These are phyloP conservation scores for Onychorhynchus coronatus DNA, from an alignment of 2,113 vertebrate species.

Conservation along the genomic window DNA sequence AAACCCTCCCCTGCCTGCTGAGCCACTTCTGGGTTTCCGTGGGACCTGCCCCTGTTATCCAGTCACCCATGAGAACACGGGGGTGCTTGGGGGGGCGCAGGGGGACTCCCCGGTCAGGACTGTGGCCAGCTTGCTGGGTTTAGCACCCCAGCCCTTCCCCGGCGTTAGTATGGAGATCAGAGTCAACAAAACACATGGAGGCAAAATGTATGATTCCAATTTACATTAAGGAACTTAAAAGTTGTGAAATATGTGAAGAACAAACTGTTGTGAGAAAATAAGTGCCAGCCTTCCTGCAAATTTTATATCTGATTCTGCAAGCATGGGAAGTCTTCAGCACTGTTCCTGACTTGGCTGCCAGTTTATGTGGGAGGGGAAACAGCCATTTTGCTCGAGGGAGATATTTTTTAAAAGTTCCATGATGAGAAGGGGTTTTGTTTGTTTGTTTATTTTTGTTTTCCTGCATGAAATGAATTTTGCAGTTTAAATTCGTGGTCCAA, in stretches of 20 bases:
- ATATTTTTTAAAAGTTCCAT: conserved; percentile 59
- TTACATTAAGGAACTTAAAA: conserved; percentile 69
- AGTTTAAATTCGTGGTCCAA: conserved; percentile 33
- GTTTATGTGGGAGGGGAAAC: conserved; percentile 70
- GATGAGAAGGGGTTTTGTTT: conserved; percentile 57
- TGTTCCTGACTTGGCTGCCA: conserved; percentile 71
- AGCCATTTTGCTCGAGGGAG: conserved; percentile 66
- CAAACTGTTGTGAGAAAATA: conserved; percentile 72
- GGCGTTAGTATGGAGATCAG: conserved; percentile 49
- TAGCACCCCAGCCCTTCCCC: neutral
- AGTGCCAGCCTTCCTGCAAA: conserved; percentile 71
- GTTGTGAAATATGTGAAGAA: conserved; percentile 72
- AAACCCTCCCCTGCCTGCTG: neutral
- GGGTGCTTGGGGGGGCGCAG: neutral
- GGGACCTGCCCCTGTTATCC: neutral
- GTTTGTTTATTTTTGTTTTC: conserved; percentile 53
- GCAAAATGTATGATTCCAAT: conserved; percentile 63
- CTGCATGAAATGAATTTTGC: conserved; percentile 38
- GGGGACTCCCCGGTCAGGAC: neutral
- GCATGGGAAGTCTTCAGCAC: conserved; percentile 61
- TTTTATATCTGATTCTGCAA: conserved; percentile 62
- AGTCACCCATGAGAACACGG: neutral
- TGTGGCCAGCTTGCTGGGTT: conserved; percentile 1
- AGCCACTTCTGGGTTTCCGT: neutral
- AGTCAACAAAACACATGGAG: conserved; percentile 67